phyloP scores from a whole-genome alignment of 2,797 vertebrate species.

The Scarus forsteni region DNA sequence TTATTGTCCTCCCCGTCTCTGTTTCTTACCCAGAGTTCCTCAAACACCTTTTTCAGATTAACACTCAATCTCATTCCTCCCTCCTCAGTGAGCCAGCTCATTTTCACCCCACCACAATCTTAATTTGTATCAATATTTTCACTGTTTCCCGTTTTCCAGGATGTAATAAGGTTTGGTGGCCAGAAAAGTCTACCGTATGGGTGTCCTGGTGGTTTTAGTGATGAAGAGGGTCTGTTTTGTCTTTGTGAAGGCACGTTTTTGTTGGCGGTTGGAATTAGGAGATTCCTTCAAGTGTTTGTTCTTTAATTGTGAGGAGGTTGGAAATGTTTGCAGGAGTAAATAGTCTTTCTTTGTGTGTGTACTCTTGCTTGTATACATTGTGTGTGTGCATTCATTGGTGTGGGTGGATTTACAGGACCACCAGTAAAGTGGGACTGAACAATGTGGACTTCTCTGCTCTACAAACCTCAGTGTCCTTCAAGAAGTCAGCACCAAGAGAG shows the following conservation, averaged over 20 bases:
- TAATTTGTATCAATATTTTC: slow-evolving; percentile 82
- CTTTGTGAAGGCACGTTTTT: slow-evolving; percentile 77
- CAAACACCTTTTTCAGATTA: slow-evolving; percentile 81
- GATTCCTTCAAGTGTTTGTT: slow-evolving; percentile 68
- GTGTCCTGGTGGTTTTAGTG: slow-evolving; percentile 57
- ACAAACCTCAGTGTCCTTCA: slow-evolving; percentile 46
- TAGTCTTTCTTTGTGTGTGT: slow-evolving; percentile 14
- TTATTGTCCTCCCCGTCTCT: slow-evolving; percentile 68
- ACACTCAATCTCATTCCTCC: slow-evolving; percentile 45
- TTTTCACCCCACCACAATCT: slow-evolving; percentile 53
- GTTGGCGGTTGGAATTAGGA: slow-evolving; percentile 83
- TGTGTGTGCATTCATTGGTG: slow-evolving; percentile 24
- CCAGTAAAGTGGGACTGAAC: slow-evolving; percentile 54
- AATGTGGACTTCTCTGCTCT: slow-evolving; percentile 4
- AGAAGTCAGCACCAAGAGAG: slow-evolving; percentile 7
- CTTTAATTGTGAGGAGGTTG: slow-evolving; percentile 62
- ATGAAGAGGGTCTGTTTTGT: slow-evolving; percentile 56
- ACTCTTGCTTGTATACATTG: slow-evolving; percentile 43
- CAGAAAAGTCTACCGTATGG: slow-evolving; percentile 75
- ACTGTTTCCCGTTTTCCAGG: slow-evolving; percentile 72
- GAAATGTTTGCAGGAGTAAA: slow-evolving; percentile 59
- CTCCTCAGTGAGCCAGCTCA: slow-evolving; percentile 27
- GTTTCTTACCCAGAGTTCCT: slow-evolving; percentile 59
- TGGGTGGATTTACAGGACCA: slow-evolving; percentile 67
- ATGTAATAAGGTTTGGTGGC: slow-evolving; percentile 75